These are phyloP conservation scores for Sphinx pinastri DNA, from an alignment of 2,888 invertebrate genomes.

Conservation along the genomic window DNA sequence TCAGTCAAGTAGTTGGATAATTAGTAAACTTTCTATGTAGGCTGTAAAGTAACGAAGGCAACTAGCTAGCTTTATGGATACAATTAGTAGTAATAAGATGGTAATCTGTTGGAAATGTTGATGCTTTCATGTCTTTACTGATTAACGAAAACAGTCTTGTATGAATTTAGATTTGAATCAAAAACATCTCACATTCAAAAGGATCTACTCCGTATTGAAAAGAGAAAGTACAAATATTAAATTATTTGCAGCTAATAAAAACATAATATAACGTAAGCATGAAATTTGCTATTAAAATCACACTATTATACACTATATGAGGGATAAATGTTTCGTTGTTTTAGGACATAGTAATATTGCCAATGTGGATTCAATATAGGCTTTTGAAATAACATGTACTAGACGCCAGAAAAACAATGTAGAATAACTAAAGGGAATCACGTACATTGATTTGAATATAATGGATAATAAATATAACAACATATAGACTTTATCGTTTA, in stretches of 20 bases:
- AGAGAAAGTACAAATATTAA: not conserved
- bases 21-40: not conserved
- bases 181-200: not conserved
- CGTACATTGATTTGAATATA: slow-evolving; percentile 14
- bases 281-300: not conserved
- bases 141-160: not conserved
- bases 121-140: not conserved
- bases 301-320: no score
- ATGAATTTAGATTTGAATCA: not conserved
- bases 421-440: not conserved
- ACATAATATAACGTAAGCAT: no score
- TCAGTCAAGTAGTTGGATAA: not conserved
- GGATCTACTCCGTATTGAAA: not conserved
- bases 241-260: not conserved
- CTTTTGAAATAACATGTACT: not conserved
- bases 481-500: not conserved
- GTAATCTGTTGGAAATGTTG: not conserved
- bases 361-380: not conserved
- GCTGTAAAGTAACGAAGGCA: not conserved
- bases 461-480: slow-evolving; percentile 8
- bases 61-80: not conserved
- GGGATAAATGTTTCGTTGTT: not conserved
- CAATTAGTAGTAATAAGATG: not conserved
- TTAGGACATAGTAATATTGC: not conserved
- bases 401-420: not conserved